Conservation (phyloP, 2,113 vertebrate species). For the Colinus virginianus region DNA sequence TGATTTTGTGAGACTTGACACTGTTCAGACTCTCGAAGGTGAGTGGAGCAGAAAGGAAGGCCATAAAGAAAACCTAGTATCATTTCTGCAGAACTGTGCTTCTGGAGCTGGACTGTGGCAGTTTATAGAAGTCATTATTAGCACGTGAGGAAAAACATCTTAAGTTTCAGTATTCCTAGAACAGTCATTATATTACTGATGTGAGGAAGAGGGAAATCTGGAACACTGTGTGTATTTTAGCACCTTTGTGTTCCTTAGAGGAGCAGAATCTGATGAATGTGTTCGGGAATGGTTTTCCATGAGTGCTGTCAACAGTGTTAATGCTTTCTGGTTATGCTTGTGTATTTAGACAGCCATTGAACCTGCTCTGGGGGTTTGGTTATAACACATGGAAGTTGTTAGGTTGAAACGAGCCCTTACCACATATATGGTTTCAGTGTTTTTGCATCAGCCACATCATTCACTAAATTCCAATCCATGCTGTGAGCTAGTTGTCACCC, state of each 20-base stretch:
- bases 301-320: neutral
- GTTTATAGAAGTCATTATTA: neutral
- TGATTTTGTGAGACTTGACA: neutral
- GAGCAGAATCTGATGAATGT: neutral
- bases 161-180: neutral
- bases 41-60: neutral
- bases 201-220: neutral
- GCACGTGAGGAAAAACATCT: neutral
- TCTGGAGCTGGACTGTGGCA: neutral
- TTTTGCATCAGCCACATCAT: neutral
- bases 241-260: neutral
- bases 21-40: neutral
- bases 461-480: neutral
- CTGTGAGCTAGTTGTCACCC: neutral
- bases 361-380: neutral
- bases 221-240: neutral
- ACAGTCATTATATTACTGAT: neutral
- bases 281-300: neutral
- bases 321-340: neutral
- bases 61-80: neutral
- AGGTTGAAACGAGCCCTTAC: neutral
- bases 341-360: neutral
- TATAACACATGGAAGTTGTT: neutral
- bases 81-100: neutral
- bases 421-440: neutral